Evolutionary conservation across 30 jellyfish, hydroid and myxozoan genomes (phyloP).

Genomic region (Rhopilema esculentum): DNA sequence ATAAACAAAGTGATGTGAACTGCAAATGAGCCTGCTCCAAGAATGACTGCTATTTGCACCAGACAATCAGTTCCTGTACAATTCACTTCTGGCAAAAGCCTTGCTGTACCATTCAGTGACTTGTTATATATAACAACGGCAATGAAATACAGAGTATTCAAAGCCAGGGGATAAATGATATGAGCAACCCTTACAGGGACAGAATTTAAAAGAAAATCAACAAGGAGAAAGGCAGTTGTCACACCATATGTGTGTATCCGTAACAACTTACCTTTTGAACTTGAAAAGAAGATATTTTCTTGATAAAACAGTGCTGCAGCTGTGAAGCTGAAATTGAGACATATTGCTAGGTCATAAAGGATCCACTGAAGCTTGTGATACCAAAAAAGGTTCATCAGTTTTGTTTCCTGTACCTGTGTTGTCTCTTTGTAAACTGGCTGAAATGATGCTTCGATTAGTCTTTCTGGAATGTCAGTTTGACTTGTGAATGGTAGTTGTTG

Average conservation of each 20-base stretch:
- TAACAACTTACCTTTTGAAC: conserved; percentile 12
- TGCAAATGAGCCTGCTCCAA: conserved; percentile 30
- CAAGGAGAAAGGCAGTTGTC: conserved; percentile 23
- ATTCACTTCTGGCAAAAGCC: conserved; percentile 34
- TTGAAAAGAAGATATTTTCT: conserved; percentile 4
- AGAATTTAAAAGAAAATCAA: conserved; percentile 28
- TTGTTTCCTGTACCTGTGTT: conserved; percentile 5
- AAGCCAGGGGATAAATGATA: conserved; percentile 40
- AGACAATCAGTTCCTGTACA: conserved; percentile 22
- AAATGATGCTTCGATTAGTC: conserved; percentile 49
- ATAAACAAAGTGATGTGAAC: conserved; percentile 44
- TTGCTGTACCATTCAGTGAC: background rate
- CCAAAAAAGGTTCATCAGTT: conserved; percentile 65
- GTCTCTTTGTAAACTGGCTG: conserved; percentile 52
- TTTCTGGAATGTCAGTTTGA: conserved; percentile 62
- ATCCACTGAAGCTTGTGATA: conserved; percentile 73
- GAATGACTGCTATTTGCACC: conserved; percentile 35
- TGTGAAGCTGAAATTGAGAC: conserved; percentile 57
- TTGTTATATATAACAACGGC: conserved; percentile 4
- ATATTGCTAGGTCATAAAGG: conserved; percentile 50
- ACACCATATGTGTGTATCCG: conserved; percentile 39
- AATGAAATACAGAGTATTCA: conserved; percentile 29
- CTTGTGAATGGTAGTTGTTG: conserved; percentile 51
- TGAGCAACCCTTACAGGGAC: conserved; percentile 49
- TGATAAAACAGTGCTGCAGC: conserved; percentile 30